Evolutionary conservation across 2,113 vertebrate genomes (phyloP).

Genomic region (Ia io): DNA sequence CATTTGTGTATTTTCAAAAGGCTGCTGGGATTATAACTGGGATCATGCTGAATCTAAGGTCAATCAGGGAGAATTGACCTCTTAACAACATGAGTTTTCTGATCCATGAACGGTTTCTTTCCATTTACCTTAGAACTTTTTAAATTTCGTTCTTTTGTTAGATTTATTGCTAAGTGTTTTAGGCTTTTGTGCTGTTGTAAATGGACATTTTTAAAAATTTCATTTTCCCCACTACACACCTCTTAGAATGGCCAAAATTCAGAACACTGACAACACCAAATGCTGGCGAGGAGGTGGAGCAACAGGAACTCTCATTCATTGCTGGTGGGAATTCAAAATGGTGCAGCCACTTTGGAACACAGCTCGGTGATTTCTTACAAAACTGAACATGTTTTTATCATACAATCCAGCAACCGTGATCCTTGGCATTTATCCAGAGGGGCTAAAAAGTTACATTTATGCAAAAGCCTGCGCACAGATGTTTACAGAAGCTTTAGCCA

Average conservation of each 20-base stretch:
- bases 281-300: not conserved
- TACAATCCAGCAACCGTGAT: not conserved
- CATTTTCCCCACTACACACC: not conserved
- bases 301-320: not conserved
- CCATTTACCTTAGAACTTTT: not conserved
- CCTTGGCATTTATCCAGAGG: not conserved
- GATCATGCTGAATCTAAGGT: not conserved
- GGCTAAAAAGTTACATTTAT: not conserved
- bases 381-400: not conserved
- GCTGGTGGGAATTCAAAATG: not conserved
- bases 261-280: not conserved
- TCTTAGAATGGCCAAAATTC: not conserved
- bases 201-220: not conserved
- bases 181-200: not conserved
- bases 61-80: rapidly evolving
- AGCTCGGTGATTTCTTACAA: not conserved
- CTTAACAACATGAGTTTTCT: not conserved
- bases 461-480: not conserved
- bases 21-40: not conserved
- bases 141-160: not conserved
- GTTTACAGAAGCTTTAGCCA: not conserved
- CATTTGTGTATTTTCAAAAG: not conserved
- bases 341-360: not conserved
- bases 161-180: not conserved
- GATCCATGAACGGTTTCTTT: not conserved